Evolutionary conservation across 1,140 invertebrate species (phyloP).

Genomic region (Brachionus rubens): DNA sequence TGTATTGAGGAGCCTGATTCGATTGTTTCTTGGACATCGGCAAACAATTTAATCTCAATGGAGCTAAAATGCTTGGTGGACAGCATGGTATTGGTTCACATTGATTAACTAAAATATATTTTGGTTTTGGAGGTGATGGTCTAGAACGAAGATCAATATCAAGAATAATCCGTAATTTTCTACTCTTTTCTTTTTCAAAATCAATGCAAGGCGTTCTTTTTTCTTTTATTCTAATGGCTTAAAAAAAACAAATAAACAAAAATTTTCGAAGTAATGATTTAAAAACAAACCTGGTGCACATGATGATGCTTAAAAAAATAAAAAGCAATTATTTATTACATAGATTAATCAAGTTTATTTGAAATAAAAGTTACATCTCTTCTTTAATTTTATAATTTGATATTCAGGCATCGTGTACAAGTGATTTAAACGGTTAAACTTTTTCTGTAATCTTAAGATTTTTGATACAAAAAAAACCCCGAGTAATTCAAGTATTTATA

Average conservation of each 20-base stretch:
- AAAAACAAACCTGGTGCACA: neutral
- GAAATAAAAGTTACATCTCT: too few relatives aligned
- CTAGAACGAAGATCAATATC: neutral
- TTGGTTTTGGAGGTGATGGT: constrained; percentile 10
- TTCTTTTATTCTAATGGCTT: neutral
- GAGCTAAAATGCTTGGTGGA: neutral
- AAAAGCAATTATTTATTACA: too few relatives aligned
- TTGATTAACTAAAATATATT: neutral
- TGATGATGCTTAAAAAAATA: too few relatives aligned
- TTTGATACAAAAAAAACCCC: too few relatives aligned
- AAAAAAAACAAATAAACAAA: neutral
- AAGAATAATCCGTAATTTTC: neutral
- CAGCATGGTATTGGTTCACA: neutral
- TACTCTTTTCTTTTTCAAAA: neutral
- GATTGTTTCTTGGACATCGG: neutral
- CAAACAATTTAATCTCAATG: neutral
- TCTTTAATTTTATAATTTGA: too few relatives aligned
- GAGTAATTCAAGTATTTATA: too few relatives aligned
- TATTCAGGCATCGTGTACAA: too few relatives aligned
- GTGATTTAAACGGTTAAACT: too few relatives aligned
- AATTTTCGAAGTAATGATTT: neutral
- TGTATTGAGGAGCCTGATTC: neutral
- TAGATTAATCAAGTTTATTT: too few relatives aligned
- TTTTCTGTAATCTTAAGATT: too few relatives aligned
- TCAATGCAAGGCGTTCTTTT: neutral